These are phyloP conservation scores for Pygmarrhopalites habei DNA, from an alignment of 1,140 invertebrate species.

Conservation along the genomic window DNA sequence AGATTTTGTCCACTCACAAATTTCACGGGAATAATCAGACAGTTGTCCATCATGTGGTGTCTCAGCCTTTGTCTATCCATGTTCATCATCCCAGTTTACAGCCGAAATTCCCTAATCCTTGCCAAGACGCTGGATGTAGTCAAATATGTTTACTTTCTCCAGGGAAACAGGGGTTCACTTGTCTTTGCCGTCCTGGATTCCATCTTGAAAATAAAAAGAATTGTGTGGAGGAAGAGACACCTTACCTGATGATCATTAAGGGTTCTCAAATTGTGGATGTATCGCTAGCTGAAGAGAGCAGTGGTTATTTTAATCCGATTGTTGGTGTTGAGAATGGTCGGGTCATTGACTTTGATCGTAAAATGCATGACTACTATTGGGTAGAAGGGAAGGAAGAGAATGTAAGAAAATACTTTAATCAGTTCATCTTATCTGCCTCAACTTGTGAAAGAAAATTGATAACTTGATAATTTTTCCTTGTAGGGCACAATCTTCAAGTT, in stretches of 20 bases:
- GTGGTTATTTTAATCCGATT: conserved; percentile 74
- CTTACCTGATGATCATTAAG: conserved; percentile 85
- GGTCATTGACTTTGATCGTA: conserved; percentile 85
- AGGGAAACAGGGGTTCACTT: conserved; percentile 43
- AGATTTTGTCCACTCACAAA: conserved; percentile 71
- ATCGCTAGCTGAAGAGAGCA: conserved; percentile 63
- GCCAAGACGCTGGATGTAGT: conserved; percentile 66
- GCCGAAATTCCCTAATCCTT: conserved; percentile 75
- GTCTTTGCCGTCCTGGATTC: conserved; percentile 79
- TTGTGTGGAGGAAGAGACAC: conserved; percentile 74
- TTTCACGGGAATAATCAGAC: conserved; percentile 83
- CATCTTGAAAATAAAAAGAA: conserved; percentile 58
- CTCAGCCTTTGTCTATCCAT: conserved; percentile 87
- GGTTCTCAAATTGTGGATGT: conserved; percentile 81
- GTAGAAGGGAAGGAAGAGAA: conserved; percentile 58
- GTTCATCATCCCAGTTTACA: conserved; percentile 91
- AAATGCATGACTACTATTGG: conserved; percentile 56
- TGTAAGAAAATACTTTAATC: conserved; percentile 53
- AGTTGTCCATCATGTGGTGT: conserved; percentile 87
- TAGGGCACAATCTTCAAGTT: conserved; percentile 79
- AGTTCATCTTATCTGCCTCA: not conserved
- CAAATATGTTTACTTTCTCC: conserved; percentile 83
- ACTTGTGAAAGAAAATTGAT: not conserved
- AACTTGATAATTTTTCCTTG: conserved; percentile 39
- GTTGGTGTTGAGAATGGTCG: conserved; percentile 83